Base-by-base conservation (phyloP, 2,113 vertebrate genomes). In the Ivindomyrus marchei region DNA sequence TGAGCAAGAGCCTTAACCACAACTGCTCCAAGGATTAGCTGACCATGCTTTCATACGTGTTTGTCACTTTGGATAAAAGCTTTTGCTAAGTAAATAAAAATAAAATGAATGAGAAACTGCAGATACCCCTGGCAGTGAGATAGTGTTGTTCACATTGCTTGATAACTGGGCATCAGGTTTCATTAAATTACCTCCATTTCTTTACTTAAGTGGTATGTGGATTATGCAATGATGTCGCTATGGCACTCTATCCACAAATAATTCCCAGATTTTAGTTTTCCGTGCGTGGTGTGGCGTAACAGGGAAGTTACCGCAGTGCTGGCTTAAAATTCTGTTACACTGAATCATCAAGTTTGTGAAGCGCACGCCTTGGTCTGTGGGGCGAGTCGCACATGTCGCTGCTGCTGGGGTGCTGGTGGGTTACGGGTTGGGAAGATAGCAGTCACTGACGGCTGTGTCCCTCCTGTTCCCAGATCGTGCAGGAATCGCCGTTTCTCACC, bases 401-500 rank as follows among this genome's bases (percentile, higher is more conserved):
- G 83, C 4, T 8, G 31, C 15, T 39, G 27, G 62, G n/a, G n/a
- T n/a, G n/a, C n/a, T 36, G 70, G 0, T 17, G 70, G 70, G 31
- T 17, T 17, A 6, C n/a, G 15, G 36, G 3, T 19, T 15, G 84
- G 74, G 4, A 2, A 39, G 45, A 49, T 11, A 0, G 83, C 46
- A 2, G 74, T 8, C 36, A 4, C 84, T 50, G 46, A 27, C 17
- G 17, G 31, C 31, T 31, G 1, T n/a, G 31, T 27, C 15, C 11
- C 49, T 87, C 13, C 15, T 36, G 0, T 13, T 90, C 62, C 39
- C 96, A 99, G 98, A 99, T 99, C 90, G 98, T 99, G 88, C 98
- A 99, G 95, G 98, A 99, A 95, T 99, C 98, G 80, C 98, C 98
- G 0, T 99, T 99, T 96, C 97, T 99, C 91, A 99, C 98, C 49